Percentiles rank a stretch among this genome's conserved stretches.
These are phyloP conservation scores for Labeo rohita DNA, from an alignment of 2,113 vertebrate genomes.

Conservation along the genomic window DNA sequence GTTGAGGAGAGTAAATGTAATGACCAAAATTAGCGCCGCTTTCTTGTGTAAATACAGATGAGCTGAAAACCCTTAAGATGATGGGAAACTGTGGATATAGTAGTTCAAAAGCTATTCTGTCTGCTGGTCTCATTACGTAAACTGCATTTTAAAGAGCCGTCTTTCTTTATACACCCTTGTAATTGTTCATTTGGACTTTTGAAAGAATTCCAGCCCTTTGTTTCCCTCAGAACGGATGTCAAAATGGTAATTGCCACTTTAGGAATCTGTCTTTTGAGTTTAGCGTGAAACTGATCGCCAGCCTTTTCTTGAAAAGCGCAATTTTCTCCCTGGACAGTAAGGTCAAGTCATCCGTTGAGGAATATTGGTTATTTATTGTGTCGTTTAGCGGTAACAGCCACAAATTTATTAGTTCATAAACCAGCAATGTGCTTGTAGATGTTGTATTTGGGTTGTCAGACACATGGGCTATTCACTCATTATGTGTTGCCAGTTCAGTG, in stretches of 20 bases:
- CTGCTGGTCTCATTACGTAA: conserved; percentile 66
- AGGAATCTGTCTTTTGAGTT: conserved; percentile 66
- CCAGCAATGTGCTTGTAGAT: conserved; percentile 64
- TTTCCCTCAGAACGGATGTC: conserved; percentile 65
- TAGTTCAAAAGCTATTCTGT: conserved; percentile 49
- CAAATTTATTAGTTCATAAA: conserved; percentile 73
- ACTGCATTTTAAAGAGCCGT: conserved; percentile 66
- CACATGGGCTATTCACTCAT: conserved; percentile 54
- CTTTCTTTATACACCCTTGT: conserved; percentile 66
- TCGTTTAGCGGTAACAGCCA: conserved; percentile 66
- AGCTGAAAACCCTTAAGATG: conserved; percentile 50
- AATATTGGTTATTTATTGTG: conserved; percentile 74
- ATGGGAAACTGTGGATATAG: not conserved
- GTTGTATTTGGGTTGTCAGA: conserved; percentile 63
- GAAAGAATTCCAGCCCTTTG: conserved; percentile 41
- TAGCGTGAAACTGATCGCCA: conserved; percentile 44
- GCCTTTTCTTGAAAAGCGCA: conserved; percentile 51
- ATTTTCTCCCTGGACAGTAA: conserved; percentile 57
- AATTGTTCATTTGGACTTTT: conserved; percentile 66
- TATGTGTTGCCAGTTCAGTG: conserved; percentile 9
- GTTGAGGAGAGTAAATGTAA: conserved; percentile 66
- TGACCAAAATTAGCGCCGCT: conserved; percentile 75
- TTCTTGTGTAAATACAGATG: conserved; percentile 79
- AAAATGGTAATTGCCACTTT: conserved; percentile 75
- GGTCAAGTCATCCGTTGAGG: conserved; percentile 69